Base-by-base conservation (phyloP, 2,113 vertebrate species). In the Dromaius novaehollandiae region DNA sequence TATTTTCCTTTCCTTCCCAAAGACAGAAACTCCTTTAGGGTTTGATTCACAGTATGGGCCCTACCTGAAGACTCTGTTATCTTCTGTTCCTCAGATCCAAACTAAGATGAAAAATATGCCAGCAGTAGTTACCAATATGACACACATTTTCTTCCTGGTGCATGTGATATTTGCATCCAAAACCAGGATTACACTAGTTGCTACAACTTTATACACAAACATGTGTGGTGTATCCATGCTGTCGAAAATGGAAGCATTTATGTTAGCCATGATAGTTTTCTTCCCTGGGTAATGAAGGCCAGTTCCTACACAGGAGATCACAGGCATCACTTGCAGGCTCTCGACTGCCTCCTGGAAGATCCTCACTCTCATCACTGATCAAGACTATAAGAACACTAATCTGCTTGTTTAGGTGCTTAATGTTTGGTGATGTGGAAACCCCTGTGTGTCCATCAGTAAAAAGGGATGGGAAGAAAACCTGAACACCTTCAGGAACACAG, bases 361-460 rank as follows among this genome's bases (percentile, higher is more conserved):
- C 11, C 32, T 60, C 10, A 61, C 17, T 83, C 20, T 83, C 34
- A 66, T 13, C 6, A 9, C 74, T 65, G 28, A 90, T 15, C 34
- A 51, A n/a, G 34, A 42, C 28, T 48, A 8, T 26, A 60, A 64
- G 38, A 18, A 38, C 19, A 46, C 32, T 32, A 55, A 50, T 7
- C 50, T 86, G 48, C 18, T 68, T 84, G 7, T 42, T 83, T 44
- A 70, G 18, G 34, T 69, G 51, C 42, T 9, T 20, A 53, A 26
- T 18, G 2, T 15, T 51, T 13, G 25, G 6, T 51, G 28, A n/a
- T 53, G 7, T 38, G 13, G 55, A 74, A 90, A 55, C 11, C 30
- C 7, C 3, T 36, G 1, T 0, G 0, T 40, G 11, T n/a, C 64
- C 32, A 8, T 34, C 21, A 75, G 17, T 50, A 55, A 71, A 88